These are phyloP conservation scores for Pristionchus exspectatus DNA, from an alignment of 2,888 invertebrate species.

Conservation along the genomic window DNA sequence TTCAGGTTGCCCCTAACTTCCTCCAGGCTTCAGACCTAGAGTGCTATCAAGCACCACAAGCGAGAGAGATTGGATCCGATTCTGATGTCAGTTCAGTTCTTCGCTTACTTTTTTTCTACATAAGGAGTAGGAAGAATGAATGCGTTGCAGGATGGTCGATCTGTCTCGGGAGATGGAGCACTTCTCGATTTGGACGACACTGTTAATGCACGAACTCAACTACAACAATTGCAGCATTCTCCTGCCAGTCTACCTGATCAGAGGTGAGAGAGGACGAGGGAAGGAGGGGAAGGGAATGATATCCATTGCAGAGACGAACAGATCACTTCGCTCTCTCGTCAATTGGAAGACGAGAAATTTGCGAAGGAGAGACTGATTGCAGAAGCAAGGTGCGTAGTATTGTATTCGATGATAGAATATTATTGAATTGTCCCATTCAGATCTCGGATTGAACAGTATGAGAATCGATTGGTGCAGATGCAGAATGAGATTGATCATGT, in stretches of 20 bases:
- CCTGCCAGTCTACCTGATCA: slow-evolving; percentile 61
- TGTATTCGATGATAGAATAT: not conserved
- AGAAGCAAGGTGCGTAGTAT: slow-evolving; percentile 58
- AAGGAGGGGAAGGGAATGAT: not conserved
- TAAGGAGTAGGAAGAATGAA: not conserved
- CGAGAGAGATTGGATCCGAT: slow-evolving; percentile 83
- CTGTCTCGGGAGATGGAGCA: slow-evolving; percentile 73
- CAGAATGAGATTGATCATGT: slow-evolving; percentile 78
- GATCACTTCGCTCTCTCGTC: slow-evolving; percentile 61
- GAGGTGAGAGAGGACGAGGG: slow-evolving; percentile 45
- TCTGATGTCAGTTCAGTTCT: slow-evolving; percentile 81
- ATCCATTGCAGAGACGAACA: slow-evolving; percentile 63
- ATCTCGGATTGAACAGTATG: slow-evolving; percentile 78
- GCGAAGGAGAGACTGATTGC: slow-evolving; percentile 68
- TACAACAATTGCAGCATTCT: slow-evolving; percentile 57
- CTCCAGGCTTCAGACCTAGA: slow-evolving; percentile 92
- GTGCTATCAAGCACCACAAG: slow-evolving; percentile 94
- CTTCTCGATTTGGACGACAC: slow-evolving; percentile 63
- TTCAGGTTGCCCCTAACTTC: slow-evolving; percentile 93
- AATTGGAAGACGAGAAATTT: slow-evolving; percentile 67
- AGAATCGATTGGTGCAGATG: slow-evolving; percentile 78
- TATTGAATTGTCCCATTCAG: slow-evolving; percentile 44
- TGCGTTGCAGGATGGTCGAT: slow-evolving; percentile 62
- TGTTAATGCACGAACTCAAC: slow-evolving; percentile 57
- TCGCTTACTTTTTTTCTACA: not conserved